phyloP scores from a whole-genome alignment of 2,888 invertebrate genomes.

The Clostera curtula region DNA sequence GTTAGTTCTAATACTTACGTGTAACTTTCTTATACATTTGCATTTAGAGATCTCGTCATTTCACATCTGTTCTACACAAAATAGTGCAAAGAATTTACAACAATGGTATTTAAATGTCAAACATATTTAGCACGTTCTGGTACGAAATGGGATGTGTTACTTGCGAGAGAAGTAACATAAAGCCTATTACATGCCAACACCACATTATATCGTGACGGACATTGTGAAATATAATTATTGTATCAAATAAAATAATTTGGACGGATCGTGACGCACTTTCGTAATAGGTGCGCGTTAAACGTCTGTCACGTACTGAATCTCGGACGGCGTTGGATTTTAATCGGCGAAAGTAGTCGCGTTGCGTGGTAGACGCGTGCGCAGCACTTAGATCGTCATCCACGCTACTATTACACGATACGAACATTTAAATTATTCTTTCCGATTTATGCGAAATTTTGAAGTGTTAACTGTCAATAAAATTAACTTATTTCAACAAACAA shows the following conservation, averaged over 20 bases:
- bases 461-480: too few species aligned
- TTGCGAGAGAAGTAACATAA: background rate
- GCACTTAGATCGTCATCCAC: conserved; percentile 39
- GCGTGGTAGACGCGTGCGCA: conserved; percentile 52
- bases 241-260: conserved; percentile 21
- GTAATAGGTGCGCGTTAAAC: conserved; percentile 37
- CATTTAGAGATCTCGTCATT: too few species aligned
- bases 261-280: conserved; percentile 32
- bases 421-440: conserved; percentile 25
- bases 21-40: conserved; percentile 5
- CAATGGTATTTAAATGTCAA: too few species aligned
- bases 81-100: too few species aligned
- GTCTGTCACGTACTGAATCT: conserved; percentile 49
- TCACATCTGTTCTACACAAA: too few species aligned
- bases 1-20: conserved; percentile 9
- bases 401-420: conserved; percentile 24
- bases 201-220: conserved; percentile 6
- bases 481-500: too few species aligned
- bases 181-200: background rate
- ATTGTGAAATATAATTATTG: conserved; percentile 12
- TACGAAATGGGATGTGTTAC: background rate
- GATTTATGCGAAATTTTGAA: too few species aligned
- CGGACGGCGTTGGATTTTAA: conserved; percentile 45
- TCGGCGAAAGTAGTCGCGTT: conserved; percentile 68
- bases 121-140: too few species aligned